A percentile compares a stretch with the other conserved stretches of the same genome.
Conservation (phyloP, 2,888 invertebrate genomes). For the Phania funesta region DNA sequence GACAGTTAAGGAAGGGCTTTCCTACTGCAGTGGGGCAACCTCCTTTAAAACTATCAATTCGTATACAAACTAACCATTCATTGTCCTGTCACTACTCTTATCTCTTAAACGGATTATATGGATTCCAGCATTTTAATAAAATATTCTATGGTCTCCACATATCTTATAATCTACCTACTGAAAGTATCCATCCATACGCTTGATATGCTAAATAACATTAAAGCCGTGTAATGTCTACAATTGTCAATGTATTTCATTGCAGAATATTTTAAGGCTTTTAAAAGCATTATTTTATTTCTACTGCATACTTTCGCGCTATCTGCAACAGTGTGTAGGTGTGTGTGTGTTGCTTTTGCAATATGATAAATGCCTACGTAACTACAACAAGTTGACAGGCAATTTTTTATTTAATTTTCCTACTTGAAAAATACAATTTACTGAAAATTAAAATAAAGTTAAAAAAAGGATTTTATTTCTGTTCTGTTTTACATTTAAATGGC, state of each 20-base stretch:
- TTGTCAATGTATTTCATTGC: neutral
- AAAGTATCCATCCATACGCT: no score
- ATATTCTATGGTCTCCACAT: neutral
- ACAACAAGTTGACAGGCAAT: neutral
- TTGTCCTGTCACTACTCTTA: neutral
- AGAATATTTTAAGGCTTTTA: conserved; percentile 23
- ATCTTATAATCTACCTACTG: no score
- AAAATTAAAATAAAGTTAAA: neutral
- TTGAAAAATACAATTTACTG: conserved; percentile 11
- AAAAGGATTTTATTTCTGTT: conserved; percentile 5
- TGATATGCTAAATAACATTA: neutral
- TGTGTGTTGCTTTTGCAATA: neutral
- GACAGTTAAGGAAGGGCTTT: no score
- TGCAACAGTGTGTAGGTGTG: neutral
- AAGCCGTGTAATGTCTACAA: neutral
- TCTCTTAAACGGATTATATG: neutral
- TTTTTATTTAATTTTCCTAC: neutral
- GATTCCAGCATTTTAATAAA: neutral
- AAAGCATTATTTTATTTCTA: conserved; percentile 1
- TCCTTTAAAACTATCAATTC: no score
- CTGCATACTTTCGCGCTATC: conserved; percentile 9
- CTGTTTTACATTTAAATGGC: neutral
- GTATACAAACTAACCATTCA: no score
- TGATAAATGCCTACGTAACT: neutral
- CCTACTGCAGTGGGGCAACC: no score